A percentile compares a stretch with the other conserved stretches of the same genome.
Evolutionary conservation across 2,113 vertebrate genomes (phyloP).

Genomic region (Callorhinus ursinus): DNA sequence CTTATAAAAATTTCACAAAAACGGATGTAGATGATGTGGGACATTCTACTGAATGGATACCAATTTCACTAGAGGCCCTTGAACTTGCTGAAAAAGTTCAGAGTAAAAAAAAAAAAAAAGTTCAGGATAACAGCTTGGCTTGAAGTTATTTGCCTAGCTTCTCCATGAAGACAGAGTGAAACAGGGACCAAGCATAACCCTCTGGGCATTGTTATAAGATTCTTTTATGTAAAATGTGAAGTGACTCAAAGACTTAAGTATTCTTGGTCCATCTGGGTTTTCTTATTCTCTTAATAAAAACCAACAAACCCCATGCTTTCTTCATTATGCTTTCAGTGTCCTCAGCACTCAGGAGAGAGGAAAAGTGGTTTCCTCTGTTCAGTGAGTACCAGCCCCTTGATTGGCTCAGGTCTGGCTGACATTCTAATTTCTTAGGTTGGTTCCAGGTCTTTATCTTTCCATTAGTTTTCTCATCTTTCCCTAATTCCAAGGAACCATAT

Average conservation of each 20-base stretch:
- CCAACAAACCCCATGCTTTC: neutral
- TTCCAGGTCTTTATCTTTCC: neutral
- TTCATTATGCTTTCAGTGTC: neutral
- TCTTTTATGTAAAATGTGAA: slow-evolving; percentile 14
- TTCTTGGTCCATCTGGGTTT: neutral
- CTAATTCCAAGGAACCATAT: neutral
- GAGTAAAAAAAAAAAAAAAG: neutral
- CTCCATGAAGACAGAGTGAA: neutral
- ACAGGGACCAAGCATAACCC: neutral
- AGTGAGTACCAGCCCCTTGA: neutral
- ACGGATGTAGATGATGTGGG: neutral
- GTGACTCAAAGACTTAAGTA: neutral
- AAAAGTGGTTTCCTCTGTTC: neutral
- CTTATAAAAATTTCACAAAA: neutral
- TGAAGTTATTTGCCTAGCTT: neutral
- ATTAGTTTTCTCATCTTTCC: neutral
- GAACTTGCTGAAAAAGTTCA: neutral
- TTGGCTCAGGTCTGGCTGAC: neutral
- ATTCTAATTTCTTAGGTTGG: neutral
- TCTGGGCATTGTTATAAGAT: neutral
- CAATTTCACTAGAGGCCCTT: neutral
- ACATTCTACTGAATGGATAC: neutral
- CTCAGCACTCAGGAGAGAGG: neutral
- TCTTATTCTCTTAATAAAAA: neutral
- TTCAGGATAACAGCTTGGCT: neutral